phyloP scores from a whole-genome alignment of 2,888 invertebrate species.

The Drosophila dives region DNA sequence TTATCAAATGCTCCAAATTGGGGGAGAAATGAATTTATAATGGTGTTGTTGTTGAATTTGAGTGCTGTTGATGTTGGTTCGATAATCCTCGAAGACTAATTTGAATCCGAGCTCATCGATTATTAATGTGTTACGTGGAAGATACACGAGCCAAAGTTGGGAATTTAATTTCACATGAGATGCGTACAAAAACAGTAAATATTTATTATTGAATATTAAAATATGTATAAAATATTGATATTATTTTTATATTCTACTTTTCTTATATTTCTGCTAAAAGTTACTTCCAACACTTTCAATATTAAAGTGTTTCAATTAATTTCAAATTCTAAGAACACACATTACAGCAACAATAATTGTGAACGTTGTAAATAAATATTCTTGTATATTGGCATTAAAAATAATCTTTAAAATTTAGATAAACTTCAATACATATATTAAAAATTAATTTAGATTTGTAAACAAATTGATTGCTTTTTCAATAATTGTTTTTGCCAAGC shows the following conservation, averaged over 20 bases:
- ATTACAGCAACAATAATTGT: not conserved
- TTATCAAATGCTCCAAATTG: conserved; percentile 24
- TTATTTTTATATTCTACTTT: not conserved
- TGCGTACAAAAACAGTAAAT: not conserved
- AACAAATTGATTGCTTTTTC: conserved; percentile 19
- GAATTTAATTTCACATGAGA: too few species aligned
- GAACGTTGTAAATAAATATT: not conserved
- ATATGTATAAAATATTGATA: not conserved
- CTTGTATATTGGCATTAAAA: not conserved
- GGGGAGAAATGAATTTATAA: not conserved
- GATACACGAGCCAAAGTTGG: not conserved
- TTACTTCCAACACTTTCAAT: not conserved
- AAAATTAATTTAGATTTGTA: not conserved
- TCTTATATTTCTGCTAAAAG: not conserved
- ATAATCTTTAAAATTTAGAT: not conserved
- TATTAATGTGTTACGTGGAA: not conserved
- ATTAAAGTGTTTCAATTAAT: not conserved
- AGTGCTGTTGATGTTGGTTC: not conserved
- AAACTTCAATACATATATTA: not conserved
- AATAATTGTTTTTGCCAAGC: conserved; percentile 27
- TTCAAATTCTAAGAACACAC: not conserved
- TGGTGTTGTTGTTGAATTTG: not conserved
- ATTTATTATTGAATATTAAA: not conserved
- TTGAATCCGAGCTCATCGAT: too few species aligned
- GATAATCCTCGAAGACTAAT: not conserved